phyloP scores from a whole-genome alignment of 2,888 invertebrate genomes.

The Eristalinus aeneus region DNA sequence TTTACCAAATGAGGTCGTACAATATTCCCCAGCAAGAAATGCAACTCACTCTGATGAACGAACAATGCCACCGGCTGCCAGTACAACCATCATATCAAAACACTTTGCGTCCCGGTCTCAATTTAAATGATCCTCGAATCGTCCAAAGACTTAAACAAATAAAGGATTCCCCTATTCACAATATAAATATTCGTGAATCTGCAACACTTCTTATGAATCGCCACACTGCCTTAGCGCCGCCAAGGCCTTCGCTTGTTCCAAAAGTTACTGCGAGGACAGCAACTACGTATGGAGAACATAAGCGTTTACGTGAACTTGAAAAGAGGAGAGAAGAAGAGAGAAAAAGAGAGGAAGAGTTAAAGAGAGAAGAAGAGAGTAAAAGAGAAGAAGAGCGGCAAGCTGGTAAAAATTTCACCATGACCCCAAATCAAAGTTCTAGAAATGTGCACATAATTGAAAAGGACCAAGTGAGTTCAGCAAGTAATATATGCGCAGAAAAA shows the following conservation, averaged over 20 bases:
- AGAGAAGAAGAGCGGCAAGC: not conserved
- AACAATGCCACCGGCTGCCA: not conserved
- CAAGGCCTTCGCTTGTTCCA: not conserved
- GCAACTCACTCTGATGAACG: not conserved
- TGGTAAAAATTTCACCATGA: not conserved
- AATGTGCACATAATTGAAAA: not conserved
- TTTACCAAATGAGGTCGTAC: not conserved
- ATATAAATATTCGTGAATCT: slow-evolving; percentile 33
- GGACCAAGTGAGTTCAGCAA: not conserved
- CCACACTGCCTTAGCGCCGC: not conserved
- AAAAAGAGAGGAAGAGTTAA: slow-evolving; percentile 12
- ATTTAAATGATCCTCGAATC: slow-evolving; percentile 58
- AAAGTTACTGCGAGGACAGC: slow-evolving; percentile 47
- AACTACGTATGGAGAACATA: slow-evolving; percentile 57
- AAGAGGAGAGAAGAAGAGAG: slow-evolving; percentile 20
- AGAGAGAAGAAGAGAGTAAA: too few relatives aligned
- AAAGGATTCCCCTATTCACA: slow-evolving; percentile 50
- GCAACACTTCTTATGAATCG: slow-evolving; percentile 23
- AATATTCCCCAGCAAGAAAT: not conserved
- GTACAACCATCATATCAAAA: slow-evolving; percentile 2
- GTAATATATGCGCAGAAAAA: not conserved
- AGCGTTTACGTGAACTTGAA: slow-evolving; percentile 51
- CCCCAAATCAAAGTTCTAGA: not conserved
- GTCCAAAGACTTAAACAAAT: slow-evolving; percentile 45
- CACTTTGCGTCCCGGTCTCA: slow-evolving; percentile 12